Conservation (phyloP, 1,140 invertebrate species). For the Lethocerus indicus region DNA sequence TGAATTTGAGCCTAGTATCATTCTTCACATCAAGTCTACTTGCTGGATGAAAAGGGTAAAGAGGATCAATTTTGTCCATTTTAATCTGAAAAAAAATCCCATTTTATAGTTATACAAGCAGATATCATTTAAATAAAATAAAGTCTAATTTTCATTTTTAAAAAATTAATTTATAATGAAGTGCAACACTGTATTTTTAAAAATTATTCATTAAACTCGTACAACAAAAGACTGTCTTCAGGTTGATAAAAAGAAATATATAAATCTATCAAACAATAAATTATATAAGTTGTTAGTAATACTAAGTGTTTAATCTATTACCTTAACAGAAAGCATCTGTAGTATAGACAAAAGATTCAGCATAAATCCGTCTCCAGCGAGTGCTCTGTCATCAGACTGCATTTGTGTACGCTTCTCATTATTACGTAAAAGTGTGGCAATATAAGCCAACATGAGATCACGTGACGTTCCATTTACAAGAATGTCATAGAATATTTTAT, state of each 20-base stretch:
- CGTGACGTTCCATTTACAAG: slow-evolving; percentile 61
- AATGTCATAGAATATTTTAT: slow-evolving; percentile 68
- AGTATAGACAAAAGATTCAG: slow-evolving; percentile 81
- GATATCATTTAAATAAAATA: too few species aligned
- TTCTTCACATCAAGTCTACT: slow-evolving; percentile 61
- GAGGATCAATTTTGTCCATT: slow-evolving; percentile 63
- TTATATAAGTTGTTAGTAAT: too few species aligned
- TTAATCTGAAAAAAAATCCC: slow-evolving; percentile 35
- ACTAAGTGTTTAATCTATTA: too few species aligned
- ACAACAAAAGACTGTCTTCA: not conserved
- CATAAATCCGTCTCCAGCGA: slow-evolving; percentile 88
- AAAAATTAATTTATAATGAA: too few species aligned
- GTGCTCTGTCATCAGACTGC: slow-evolving; percentile 64
- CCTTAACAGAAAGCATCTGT: slow-evolving; percentile 37
- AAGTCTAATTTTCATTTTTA: too few species aligned
- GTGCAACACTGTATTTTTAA: too few species aligned
- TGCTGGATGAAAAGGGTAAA: slow-evolving; percentile 74
- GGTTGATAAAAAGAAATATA: not conserved
- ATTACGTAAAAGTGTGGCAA: slow-evolving; percentile 51
- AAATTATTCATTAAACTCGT: too few species aligned
- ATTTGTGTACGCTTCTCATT: slow-evolving; percentile 83
- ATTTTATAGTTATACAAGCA: too few species aligned
- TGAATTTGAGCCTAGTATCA: slow-evolving; percentile 60
- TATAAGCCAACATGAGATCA: slow-evolving; percentile 56
- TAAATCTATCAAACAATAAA: not conserved